Base-by-base conservation (phyloP, 2,797 vertebrate genomes). In the Pseudochaenichthys georgianus region DNA sequence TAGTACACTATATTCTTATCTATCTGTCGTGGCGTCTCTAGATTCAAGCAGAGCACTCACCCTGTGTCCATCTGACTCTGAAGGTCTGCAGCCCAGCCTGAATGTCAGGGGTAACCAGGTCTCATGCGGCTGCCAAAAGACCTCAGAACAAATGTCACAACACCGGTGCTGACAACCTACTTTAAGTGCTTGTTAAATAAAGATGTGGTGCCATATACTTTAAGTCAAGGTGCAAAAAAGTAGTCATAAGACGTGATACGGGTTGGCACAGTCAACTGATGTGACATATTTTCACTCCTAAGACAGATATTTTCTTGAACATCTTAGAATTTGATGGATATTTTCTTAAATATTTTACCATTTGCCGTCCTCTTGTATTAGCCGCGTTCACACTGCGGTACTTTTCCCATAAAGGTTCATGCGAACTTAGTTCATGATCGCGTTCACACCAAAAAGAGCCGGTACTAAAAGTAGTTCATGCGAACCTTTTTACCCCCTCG, bases 171-270 rank as follows among this genome's bases (percentile, higher is more conserved):
- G 91, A 92, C 93, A 92, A 76, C 76, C 78, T 69, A 45, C 63
- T 83, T 83, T 88, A 87, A 88, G 87, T 89, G 87, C 89, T 87
- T 80, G 78, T 89, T 88, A 90, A 91, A 94, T 90, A 92, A 91
- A 91, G 65, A 93, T 88, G 84, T 82, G 79, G 75, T 83, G 82
- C 58, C 73, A 59, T 65, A 72, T 61, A 81, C 75, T 87, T 87
- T 70, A 69, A 87, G 83, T 78, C 70, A 78, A 80, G 64, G 85
- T 81, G 81, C 75, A 80, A 84, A 84, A 73, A 85, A 65, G 34
- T 48, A 45, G 45, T 65, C 63, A 59, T 23, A 45, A 73, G 57
- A 78, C 21, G 21, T 74, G 58, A 82, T 81, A 23, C 31, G 47
- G 38, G 54, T n/a, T 75, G 73, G 28, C 47, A 64, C 16, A 70